These are phyloP conservation scores for Anarsia innoxiella DNA, from an alignment of 2,888 invertebrate species.

Conservation along the genomic window DNA sequence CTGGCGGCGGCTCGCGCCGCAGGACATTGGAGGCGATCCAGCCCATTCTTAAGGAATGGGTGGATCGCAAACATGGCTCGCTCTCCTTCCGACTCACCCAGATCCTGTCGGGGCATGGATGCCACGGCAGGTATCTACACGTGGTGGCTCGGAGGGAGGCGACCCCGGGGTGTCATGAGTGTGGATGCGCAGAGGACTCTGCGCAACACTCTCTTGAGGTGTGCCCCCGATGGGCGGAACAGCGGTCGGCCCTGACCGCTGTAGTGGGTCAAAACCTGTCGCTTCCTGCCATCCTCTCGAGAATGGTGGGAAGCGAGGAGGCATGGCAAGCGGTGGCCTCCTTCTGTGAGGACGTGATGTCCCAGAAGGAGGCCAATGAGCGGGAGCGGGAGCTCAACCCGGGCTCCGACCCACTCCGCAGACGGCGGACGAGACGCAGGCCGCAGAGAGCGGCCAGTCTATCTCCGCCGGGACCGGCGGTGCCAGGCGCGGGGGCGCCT, in stretches of 20 bases:
- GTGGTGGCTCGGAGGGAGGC: slow-evolving; percentile 5
- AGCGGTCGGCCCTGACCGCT: background rate
- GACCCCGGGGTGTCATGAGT: slow-evolving; percentile 4
- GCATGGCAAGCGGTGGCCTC: slow-evolving; percentile 1
- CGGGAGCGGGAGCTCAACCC: background rate
- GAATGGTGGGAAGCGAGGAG: slow-evolving; percentile 2
- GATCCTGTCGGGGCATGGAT: slow-evolving; percentile 7
- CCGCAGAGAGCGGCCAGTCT: too few relatives aligned
- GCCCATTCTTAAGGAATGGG: background rate
- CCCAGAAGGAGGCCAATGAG: background rate
- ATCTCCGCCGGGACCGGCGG: too few relatives aligned
- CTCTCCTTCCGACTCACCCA: slow-evolving; percentile 4
- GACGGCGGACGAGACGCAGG: background rate
- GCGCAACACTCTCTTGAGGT: slow-evolving; percentile 7
- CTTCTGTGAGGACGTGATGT: background rate
- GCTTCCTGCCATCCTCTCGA: slow-evolving; percentile 1
- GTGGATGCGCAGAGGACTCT: background rate
- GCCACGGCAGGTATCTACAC: slow-evolving; percentile 10
- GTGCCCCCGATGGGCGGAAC: slow-evolving; percentile 1
- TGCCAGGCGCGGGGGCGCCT: background rate
- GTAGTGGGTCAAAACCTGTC: slow-evolving; percentile 8
- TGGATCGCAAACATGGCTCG: background rate
- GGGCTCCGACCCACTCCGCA: background rate
- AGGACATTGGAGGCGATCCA: too few relatives aligned
- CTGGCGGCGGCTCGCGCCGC: too few relatives aligned